A percentile compares a stretch with the other conserved stretches of the same genome.
phyloP scores from a whole-genome alignment of 2,797 vertebrate genomes.

The Anguilla anguilla region DNA sequence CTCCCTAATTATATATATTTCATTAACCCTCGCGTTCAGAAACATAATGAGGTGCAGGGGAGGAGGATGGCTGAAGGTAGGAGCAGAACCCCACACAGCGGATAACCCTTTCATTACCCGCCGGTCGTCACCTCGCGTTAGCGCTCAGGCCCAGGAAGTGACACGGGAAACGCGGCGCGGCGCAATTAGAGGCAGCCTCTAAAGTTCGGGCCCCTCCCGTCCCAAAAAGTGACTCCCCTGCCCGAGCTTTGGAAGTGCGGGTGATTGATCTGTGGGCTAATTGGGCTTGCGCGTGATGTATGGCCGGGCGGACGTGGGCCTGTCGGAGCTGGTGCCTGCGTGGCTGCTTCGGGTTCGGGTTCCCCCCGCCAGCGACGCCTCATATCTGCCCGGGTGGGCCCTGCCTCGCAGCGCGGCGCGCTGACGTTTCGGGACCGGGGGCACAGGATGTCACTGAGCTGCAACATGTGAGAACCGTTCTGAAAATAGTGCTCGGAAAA shows the following conservation, averaged over 20 bases:
- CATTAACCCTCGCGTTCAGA: background rate
- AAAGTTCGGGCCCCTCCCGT: background rate
- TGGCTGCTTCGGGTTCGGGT: constrained; percentile 20
- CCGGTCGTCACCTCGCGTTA: constrained; percentile 40
- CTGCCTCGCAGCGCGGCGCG: background rate
- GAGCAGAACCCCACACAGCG: constrained; percentile 39
- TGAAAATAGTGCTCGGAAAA: background rate
- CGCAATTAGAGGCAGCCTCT: constrained; percentile 1
- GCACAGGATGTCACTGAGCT: background rate
- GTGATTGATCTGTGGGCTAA: constrained; percentile 51
- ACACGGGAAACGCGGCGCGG: constrained; percentile 48
- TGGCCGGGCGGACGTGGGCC: constrained; percentile 32
- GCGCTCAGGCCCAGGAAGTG: constrained; percentile 52
- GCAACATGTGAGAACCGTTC: background rate
- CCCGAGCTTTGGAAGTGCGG: constrained; percentile 37
- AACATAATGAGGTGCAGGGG: constrained; percentile 1
- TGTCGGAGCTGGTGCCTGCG: constrained; percentile 49
- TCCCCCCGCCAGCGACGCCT: constrained; percentile 28
- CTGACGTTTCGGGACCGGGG: too few relatives aligned
- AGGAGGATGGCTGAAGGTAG: background rate
- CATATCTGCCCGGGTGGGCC: constrained; percentile 20
- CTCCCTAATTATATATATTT: constrained; percentile 8
- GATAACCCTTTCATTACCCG: constrained; percentile 38
- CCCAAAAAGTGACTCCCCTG: constrained; percentile 11
- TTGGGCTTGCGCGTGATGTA: constrained; percentile 48